Evolutionary conservation across 2,888 invertebrate species (phyloP), one percentile per base, ranked within the genome.

Genomic region (Sinhomidia bicolor): DNA sequence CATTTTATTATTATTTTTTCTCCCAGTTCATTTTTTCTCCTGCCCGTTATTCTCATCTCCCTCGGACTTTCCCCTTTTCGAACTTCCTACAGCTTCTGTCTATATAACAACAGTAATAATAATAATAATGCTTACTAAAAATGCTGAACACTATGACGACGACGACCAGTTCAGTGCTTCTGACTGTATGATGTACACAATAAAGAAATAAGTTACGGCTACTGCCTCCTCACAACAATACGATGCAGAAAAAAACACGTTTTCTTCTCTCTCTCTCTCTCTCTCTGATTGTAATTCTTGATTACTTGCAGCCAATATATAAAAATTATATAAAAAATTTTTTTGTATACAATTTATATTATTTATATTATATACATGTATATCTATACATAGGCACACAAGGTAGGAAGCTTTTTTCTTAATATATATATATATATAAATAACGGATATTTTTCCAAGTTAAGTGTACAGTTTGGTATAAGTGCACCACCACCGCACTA

Each of bases 281-380:
- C 20, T 83, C 36, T 90, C 80, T 85, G 90, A 89, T 90, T 85
- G 84, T 83, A 89, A 90, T 90, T 89, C 89, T 81, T 89, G 83
- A 89, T 88, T 88, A 89, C 90, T 89, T 86, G 83, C 68, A 90
- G 88, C 80, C 89, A 86, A 90, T 89, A 89, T 86, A 86, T 60
- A 74, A 74, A 71, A 74, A 74, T 60, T 26, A 44, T 29, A 79
- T 3, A 74, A 44, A 68, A 44, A 44, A 47, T 14, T 12, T 20
- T 47, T 47, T 17, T 74, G 44, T 23, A 47, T 26, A 12, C 17
- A n/a, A 7, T 32, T 41, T 44, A 44, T 44, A 26, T 4, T n/a
- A 23, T 4, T 7, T 20, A 51, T 7, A 32, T 26, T 17, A 65
- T 47, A 17, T 76, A 51, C 23, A n/a, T 60, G 23, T 60, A 10